Percentiles rank a stretch among this genome's conserved stretches.
Evolutionary conservation across 2,888 invertebrate genomes (phyloP).

Genomic region (Cetonia aurata): DNA sequence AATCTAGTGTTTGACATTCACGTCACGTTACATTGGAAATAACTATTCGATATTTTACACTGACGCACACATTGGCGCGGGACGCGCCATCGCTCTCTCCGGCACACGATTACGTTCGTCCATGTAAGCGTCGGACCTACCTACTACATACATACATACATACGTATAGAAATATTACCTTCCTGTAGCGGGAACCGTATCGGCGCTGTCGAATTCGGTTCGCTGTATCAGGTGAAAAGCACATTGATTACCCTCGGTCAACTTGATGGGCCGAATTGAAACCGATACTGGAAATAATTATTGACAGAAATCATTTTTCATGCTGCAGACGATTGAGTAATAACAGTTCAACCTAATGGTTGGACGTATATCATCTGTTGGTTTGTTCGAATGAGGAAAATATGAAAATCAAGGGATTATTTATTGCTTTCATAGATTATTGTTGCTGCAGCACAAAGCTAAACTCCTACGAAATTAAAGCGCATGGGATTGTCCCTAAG

Average conservation of each 20-base stretch:
- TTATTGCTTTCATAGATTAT: not conserved
- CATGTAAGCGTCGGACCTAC: not conserved
- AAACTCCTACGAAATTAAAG: no score
- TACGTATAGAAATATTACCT: conserved; percentile 36
- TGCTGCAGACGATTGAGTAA: no score
- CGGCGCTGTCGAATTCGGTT: conserved; percentile 28
- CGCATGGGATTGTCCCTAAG: no score
- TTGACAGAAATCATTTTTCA: conserved; percentile 4
- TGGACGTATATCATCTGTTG: no score
- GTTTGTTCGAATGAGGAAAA: no score
- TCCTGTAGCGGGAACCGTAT: conserved; percentile 38
- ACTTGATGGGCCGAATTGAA: conserved; percentile 16
- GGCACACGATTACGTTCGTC: not conserved
- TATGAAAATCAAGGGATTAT: not conserved
- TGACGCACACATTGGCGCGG: conserved; percentile 12
- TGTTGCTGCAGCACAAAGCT: no score
- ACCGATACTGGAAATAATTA: conserved; percentile 29
- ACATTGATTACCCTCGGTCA: conserved; percentile 31
- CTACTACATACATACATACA: not conserved
- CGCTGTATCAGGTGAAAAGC: conserved; percentile 32
- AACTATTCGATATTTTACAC: conserved; percentile 61
- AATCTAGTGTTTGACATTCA: conserved; percentile 63
- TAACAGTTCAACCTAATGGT: no score
- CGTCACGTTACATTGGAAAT: conserved; percentile 61
- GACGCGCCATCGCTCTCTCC: not conserved